phyloP scores from a whole-genome alignment of 1,140 invertebrate species.

The Vanessa tameamea region DNA sequence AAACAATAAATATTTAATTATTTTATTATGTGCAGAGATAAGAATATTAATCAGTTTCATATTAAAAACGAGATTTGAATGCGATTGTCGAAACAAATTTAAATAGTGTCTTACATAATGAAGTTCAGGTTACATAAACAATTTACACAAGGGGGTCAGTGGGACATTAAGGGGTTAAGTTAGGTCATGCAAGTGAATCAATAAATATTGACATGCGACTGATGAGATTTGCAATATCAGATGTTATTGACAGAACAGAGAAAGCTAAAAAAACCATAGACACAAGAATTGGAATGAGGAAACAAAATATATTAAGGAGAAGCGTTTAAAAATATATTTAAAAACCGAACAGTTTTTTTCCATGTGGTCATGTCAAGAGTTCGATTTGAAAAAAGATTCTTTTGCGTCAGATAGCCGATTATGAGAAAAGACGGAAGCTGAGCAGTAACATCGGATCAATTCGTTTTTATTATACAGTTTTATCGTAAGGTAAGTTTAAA shows the following conservation, averaged over 20 bases:
- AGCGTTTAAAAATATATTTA: too few relatives aligned
- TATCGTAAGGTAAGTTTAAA: too few relatives aligned
- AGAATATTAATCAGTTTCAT: background rate
- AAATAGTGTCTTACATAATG: background rate
- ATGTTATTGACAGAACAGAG: background rate
- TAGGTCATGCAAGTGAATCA: slow-evolving; percentile 20
- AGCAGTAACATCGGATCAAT: too few relatives aligned
- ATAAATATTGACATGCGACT: slow-evolving; percentile 19
- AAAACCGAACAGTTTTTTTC: too few relatives aligned
- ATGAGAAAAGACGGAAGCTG: too few relatives aligned
- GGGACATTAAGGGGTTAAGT: slow-evolving; percentile 15
- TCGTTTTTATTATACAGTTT: too few relatives aligned
- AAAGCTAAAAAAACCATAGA: background rate
- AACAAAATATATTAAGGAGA: background rate
- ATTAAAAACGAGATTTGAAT: slow-evolving; percentile 1
- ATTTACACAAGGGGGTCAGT: slow-evolving; percentile 12
- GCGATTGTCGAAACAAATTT: background rate
- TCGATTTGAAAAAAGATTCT: too few relatives aligned
- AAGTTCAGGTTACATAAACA: background rate
- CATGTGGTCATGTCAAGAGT: too few relatives aligned
- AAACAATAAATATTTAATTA: background rate
- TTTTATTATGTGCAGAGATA: background rate
- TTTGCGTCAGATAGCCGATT: too few relatives aligned
- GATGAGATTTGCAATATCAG: slow-evolving; percentile 6
- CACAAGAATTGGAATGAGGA: background rate